Evolutionary conservation across 1,140 invertebrate species (phyloP), one percentile per base, ranked within the genome.

Genomic region (Zophobas atratus): DNA sequence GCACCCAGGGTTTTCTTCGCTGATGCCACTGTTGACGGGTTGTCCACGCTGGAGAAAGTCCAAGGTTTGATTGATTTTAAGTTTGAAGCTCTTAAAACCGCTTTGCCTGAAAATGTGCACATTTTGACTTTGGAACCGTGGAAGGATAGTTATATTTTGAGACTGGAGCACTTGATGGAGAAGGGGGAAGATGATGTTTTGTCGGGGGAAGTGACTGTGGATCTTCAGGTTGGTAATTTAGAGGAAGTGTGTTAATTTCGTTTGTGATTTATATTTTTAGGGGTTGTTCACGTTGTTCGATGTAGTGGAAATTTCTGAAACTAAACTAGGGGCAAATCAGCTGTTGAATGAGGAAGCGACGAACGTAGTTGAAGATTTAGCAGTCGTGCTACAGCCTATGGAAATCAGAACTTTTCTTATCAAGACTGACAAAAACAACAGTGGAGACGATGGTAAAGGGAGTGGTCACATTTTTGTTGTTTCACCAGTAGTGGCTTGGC

Each of bases 131-230:
- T 98, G 70, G 96, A 98, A 84, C 93, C 94, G 3, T 95, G 94
- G 91, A 91, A 91, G 55, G 87, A 87, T 0, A 88, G 89, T 3
- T 85, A 95, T 5, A 87, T 98, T 2, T 79, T 98, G 0, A 89
- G 97, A 55, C 87, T 98, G 2, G 97, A 99, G 84, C 95, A 99
- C 85, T 90, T 96, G 63, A 92, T 94, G 79, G 95, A 97, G 84
- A 90, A 89, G 32, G 87, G 87, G 1, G 93, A 96, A 82, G 91
- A 94, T 72, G 78, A 83, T 0, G 77, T 85, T 36, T 80, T 90
- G 32, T 93, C 91, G 33, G 81, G 89, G 56, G 88, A 90, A 0
- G 90, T 89, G 0, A 89, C 86, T 72, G 84, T 92, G 34, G 88
- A 90, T 82, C 74, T 92, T 56, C 80, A 88, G 82, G 90, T 90